Percentiles rank a stretch among this genome's conserved stretches.
Evolutionary conservation across 2,797 vertebrate species (phyloP).

Genomic region (Acanthurus leucopareius): DNA sequence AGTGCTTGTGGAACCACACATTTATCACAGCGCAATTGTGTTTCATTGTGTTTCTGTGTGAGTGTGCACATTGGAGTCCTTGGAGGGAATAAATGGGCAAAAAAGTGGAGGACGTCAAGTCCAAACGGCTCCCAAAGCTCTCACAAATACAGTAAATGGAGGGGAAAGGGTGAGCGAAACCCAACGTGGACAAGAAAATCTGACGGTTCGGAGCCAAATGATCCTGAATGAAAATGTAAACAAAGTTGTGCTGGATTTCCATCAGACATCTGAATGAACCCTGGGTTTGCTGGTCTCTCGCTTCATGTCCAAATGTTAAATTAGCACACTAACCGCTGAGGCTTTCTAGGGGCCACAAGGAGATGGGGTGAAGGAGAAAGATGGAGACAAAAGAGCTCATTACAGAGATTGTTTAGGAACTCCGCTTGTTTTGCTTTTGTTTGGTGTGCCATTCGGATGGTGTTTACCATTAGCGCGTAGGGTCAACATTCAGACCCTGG

Average conservation of each 20-base stretch:
- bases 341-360: constrained; percentile 56
- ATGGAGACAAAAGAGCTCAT: constrained; percentile 56
- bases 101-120: constrained; percentile 41
- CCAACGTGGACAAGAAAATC: constrained; percentile 36
- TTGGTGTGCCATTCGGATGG: constrained; percentile 69
- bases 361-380: constrained; percentile 37
- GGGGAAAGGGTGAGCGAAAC: constrained; percentile 35
- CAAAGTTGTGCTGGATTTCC: constrained; percentile 68
- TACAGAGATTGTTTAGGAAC: constrained; percentile 51
- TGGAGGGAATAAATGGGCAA: constrained; percentile 29
- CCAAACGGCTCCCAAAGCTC: constrained; percentile 51
- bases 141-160: constrained; percentile 51
- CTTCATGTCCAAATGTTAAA: constrained; percentile 58
- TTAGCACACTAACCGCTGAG: constrained; percentile 53
- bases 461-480: constrained; percentile 79
- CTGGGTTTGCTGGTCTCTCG: constrained; percentile 57
- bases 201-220: constrained; percentile 46
- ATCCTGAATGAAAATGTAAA: constrained; percentile 68
- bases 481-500: constrained; percentile 81
- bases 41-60: constrained; percentile 30
- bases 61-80: constrained; percentile 21
- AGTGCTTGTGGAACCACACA: constrained; percentile 60
- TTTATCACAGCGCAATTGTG: constrained; percentile 41
- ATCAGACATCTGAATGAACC: constrained; percentile 69
- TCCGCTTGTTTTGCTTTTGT: constrained; percentile 67